Percentiles rank a stretch among this genome's conserved stretches.
Conservation (phyloP, 1,140 invertebrate species). For the Trichomalopsis sarcophagae region DNA sequence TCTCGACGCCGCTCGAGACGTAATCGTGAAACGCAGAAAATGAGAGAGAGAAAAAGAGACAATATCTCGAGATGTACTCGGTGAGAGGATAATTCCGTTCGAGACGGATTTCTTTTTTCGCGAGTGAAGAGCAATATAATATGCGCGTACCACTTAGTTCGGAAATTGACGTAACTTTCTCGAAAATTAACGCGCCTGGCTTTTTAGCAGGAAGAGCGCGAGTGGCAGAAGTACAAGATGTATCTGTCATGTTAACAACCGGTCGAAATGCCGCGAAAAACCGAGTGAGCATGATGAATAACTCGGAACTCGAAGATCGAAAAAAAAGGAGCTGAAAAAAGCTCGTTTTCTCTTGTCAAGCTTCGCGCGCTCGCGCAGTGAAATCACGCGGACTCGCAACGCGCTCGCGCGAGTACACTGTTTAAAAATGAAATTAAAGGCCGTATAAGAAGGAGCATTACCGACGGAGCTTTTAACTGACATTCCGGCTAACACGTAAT, state of each 20-base stretch:
- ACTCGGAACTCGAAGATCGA: neutral
- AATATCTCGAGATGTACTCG: neutral
- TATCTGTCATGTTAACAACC: neutral
- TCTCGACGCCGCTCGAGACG: neutral
- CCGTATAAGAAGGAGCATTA: neutral
- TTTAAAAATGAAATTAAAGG: slow-evolving; percentile 12
- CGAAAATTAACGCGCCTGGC: neutral
- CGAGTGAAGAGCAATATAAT: neutral
- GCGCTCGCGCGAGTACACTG: neutral
- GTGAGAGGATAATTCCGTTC: neutral
- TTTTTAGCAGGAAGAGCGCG: slow-evolving; percentile 2
- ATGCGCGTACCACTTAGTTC: neutral
- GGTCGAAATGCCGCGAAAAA: neutral
- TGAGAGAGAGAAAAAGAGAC: neutral
- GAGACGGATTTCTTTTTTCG: neutral
- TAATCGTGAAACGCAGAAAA: slow-evolving; percentile 10
- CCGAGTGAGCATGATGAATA: neutral
- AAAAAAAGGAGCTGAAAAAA: neutral
- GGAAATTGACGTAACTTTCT: slow-evolving; percentile 39
- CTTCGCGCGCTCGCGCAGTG: neutral
- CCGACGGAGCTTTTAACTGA: neutral
- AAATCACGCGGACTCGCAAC: neutral
- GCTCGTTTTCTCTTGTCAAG: neutral
- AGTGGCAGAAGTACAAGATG: neutral
- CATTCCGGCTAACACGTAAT: neutral